These are phyloP conservation scores for Sthenelais limicola DNA, from an alignment of 2,888 invertebrate genomes.

Conservation along the genomic window DNA sequence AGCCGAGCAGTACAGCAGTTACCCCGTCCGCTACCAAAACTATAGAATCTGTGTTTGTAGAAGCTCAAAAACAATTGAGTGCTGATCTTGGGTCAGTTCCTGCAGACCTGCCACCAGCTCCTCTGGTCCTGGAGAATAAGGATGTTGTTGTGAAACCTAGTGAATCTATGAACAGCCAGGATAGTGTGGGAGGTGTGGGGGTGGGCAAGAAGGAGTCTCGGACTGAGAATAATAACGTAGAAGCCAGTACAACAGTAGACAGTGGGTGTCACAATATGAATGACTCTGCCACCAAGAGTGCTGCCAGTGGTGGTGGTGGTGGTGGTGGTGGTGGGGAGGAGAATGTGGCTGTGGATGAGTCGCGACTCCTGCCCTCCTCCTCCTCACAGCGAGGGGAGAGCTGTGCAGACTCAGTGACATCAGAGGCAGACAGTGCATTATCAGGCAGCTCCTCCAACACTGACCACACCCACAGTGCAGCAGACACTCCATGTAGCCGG, in stretches of 20 bases:
- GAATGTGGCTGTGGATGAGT: background rate
- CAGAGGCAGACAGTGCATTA: constrained; percentile 46
- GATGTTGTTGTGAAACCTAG: background rate
- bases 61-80: constrained; percentile 30
- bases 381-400: too few relatives aligned
- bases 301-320: background rate
- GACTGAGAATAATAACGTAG: constrained; percentile 14
- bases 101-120: background rate
- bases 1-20: constrained; percentile 22
- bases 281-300: background rate
- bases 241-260: constrained; percentile 12
- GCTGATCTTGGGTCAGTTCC: constrained; percentile 25
- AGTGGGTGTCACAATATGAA: constrained; percentile 20
- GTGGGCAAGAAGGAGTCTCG: background rate
- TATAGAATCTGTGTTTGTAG: constrained; percentile 30
- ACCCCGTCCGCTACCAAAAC: constrained; percentile 31
- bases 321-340: background rate
- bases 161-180: background rate
- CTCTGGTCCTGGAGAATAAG: background rate
- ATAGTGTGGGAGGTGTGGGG: background rate
- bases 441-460: constrained; percentile 40
- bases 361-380: background rate
- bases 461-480: background rate
- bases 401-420: constrained; percentile 47
- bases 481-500: constrained; percentile 10